Base-by-base conservation (phyloP, 2,888 invertebrate genomes). In the Hydrotaea diabolus region DNA sequence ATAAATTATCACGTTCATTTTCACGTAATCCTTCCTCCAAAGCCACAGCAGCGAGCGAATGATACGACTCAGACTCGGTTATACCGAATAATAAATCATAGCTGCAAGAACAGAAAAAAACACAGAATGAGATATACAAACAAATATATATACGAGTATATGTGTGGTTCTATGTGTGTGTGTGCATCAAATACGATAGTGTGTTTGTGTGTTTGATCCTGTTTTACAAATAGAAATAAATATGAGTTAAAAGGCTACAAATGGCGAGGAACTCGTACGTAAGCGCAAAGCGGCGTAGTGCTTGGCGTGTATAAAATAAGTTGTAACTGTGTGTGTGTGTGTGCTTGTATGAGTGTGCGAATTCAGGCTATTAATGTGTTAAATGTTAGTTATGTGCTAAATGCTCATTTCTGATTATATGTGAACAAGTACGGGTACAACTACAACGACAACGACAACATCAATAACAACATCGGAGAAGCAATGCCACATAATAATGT, bases 41-140 rank as follows among this genome's bases (percentile, higher is more conserved):
- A 85, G 95, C 95, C 88, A 88, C 88, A 17, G 95, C 95, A 75
- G 95, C 95, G 86, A 97, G 94, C 85, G 96, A 94, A 90, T 97
- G 95, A 90, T 96, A 96, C 88, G 96, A 96, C 91, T 97, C 97
- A 86, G 95, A 92, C 92, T 97, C 96, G 19, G 97, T 96, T 77
- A 97, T 95, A 23, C 98, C 98, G 89, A 96, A 96, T 92, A 98
- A 94, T 86, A 98, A 93, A 91, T 98, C 97, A 91, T 96, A 97
- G 88, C 97, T 97, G 92, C 71, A 66, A 88, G 62, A 88, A 80
- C 77, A 69, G 57, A 59, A 7, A 76, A 69, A 66, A 49, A 7
- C 73, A 62, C 2, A 64, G 66, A 23, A 55, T 26, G 53, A 64
- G 55, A 77, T 57, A 66, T 55, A 19, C 23, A 39, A 59, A 19